phyloP scores from a whole-genome alignment of 2,797 vertebrate genomes.

The Amniataba percoides region DNA sequence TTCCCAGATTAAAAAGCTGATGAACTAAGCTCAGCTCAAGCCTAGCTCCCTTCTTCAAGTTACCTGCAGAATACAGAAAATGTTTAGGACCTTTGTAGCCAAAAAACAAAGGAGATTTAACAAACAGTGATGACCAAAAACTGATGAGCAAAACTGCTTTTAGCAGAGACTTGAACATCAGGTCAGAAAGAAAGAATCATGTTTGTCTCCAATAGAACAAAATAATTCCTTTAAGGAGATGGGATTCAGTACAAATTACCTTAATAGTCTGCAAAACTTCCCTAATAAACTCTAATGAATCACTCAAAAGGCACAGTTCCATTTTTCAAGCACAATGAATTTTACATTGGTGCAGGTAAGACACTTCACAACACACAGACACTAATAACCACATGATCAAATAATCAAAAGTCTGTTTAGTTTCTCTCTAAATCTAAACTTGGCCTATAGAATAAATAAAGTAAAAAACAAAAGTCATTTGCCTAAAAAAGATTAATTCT shows the following conservation, averaged over 20 bases:
- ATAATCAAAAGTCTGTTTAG: neutral
- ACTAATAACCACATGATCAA: neutral
- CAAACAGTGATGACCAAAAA: neutral
- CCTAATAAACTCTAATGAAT: neutral
- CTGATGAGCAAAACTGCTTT: neutral
- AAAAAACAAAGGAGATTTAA: no score
- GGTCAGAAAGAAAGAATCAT: neutral
- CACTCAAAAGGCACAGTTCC: neutral
- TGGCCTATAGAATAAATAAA: no score
- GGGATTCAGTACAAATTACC: neutral
- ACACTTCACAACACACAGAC: neutral
- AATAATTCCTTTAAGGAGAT: neutral
- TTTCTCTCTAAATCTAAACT: neutral
- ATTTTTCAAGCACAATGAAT: neutral
- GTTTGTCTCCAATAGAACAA: neutral
- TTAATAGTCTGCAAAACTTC: neutral
- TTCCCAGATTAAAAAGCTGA: constrained; percentile 99
- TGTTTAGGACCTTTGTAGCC: neutral
- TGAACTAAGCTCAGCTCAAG: constrained; percentile 98
- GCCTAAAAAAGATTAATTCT: neutral
- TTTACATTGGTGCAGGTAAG: neutral
- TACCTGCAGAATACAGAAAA: constrained; percentile 85
- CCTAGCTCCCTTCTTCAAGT: constrained; percentile 95
- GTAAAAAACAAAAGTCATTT: neutral
- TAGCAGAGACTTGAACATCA: neutral